A percentile compares a stretch with the other conserved stretches of the same genome.
Evolutionary conservation across 2,888 invertebrate genomes (phyloP).

Genomic region (Meiosimyza decipiens): DNA sequence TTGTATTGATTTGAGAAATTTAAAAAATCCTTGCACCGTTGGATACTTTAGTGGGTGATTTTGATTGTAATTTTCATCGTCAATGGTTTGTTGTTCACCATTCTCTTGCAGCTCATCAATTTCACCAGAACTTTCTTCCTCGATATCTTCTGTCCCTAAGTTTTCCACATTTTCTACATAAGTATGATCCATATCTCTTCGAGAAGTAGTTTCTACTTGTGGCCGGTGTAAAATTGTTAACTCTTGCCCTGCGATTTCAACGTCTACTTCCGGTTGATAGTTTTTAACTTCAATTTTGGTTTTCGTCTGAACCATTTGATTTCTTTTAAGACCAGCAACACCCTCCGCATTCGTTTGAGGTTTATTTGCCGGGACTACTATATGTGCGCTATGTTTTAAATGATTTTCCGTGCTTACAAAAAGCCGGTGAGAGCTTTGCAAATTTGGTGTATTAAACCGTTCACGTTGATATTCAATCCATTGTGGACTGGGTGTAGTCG

Average conservation of each 20-base stretch:
- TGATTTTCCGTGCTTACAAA: constrained; percentile 49
- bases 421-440: constrained; percentile 39
- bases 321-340: constrained; percentile 17
- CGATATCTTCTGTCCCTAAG: constrained; percentile 35
- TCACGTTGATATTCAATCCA: constrained; percentile 64
- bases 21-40: constrained; percentile 59
- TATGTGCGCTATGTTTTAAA: constrained; percentile 52
- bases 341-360: background rate
- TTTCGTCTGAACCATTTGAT: constrained; percentile 50
- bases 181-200: constrained; percentile 43
- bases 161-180: constrained; percentile 28
- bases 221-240: constrained; percentile 39
- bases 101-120: background rate
- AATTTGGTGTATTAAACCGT: constrained; percentile 50
- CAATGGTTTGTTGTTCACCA: constrained; percentile 12
- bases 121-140: constrained; percentile 37
- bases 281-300: constrained; percentile 48
- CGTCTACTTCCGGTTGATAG: constrained; percentile 35
- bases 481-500: constrained; percentile 55
- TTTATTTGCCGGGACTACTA: constrained; percentile 46
- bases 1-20: constrained; percentile 61
- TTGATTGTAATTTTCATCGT: constrained; percentile 16
- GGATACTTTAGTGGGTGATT: constrained; percentile 49
- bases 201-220: constrained; percentile 49
- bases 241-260: constrained; percentile 41